Evolutionary conservation across 1,140 invertebrate genomes (phyloP).

Genomic region (Drosophila suzukii): DNA sequence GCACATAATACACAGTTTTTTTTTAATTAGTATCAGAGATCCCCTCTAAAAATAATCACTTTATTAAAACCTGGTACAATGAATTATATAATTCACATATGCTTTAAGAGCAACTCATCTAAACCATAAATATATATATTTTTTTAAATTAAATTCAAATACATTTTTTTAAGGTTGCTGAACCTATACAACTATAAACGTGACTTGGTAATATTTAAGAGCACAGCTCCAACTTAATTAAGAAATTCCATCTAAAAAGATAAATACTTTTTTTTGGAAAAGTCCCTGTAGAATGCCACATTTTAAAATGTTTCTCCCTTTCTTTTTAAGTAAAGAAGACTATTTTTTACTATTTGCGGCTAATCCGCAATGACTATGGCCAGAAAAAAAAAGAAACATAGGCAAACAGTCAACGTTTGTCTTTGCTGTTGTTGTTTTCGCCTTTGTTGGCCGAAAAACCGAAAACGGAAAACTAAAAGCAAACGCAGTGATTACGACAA

Average conservation of each 20-base stretch:
- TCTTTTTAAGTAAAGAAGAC: background rate
- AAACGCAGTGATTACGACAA: conserved; percentile 78
- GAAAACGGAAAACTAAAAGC: conserved; percentile 45
- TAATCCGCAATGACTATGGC: conserved; percentile 33
- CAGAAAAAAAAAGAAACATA: conserved; percentile 40
- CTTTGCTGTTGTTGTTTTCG: conserved; percentile 47
- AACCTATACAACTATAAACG: background rate
- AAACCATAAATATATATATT: background rate
- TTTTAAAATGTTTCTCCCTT: background rate
- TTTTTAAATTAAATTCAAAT: background rate
- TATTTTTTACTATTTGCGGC: conserved; percentile 31
- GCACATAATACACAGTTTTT: too few relatives aligned
- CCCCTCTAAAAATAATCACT: too few relatives aligned
- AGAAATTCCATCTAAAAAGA: background rate
- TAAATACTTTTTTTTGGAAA: background rate
- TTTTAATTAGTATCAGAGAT: too few relatives aligned
- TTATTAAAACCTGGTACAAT: too few relatives aligned
- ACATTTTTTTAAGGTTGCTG: background rate
- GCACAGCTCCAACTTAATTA: background rate
- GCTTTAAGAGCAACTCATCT: too few relatives aligned
- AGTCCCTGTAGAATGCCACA: background rate
- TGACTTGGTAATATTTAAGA: conserved; percentile 1
- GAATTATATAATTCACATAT: too few relatives aligned
- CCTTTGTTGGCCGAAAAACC: conserved; percentile 57
- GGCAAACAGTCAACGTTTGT: conserved; percentile 64